Conservation (phyloP, 2,113 vertebrate species). For the Rousettus leschenaultii region DNA sequence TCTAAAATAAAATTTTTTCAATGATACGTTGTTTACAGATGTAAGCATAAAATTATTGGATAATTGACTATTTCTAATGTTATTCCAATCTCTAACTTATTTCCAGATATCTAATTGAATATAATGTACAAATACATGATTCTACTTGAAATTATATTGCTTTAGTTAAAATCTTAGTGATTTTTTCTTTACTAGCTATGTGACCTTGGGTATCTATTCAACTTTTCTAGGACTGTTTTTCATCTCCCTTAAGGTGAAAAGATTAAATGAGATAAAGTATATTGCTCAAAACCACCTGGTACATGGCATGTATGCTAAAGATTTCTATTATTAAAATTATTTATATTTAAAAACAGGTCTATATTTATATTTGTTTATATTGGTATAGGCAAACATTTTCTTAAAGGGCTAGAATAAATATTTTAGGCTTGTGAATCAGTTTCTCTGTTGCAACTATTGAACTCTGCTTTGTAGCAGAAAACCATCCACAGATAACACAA, state of each 20-base stretch:
- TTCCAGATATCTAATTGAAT: neutral
- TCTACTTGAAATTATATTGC: neutral
- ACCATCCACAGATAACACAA: neutral
- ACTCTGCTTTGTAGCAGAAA: neutral
- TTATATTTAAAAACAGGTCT: neutral
- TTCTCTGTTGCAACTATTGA: neutral
- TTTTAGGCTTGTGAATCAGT: neutral
- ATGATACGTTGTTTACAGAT: neutral
- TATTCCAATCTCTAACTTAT: neutral
- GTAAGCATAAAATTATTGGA: neutral
- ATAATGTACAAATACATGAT: neutral
- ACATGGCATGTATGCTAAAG: neutral
- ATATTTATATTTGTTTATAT: neutral
- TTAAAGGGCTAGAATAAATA: neutral
- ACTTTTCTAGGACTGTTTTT: neutral
- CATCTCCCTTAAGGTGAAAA: neutral
- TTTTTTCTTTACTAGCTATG: neutral
- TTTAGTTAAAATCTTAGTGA: neutral
- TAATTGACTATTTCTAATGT: neutral
- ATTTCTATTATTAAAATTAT: neutral
- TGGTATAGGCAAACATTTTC: neutral
- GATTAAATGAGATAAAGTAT: neutral
- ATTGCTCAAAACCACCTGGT: neutral
- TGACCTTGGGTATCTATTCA: neutral
- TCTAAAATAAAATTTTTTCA: neutral